Conservation (phyloP, 2,113 vertebrate genomes). For the Mustelus asterias region DNA sequence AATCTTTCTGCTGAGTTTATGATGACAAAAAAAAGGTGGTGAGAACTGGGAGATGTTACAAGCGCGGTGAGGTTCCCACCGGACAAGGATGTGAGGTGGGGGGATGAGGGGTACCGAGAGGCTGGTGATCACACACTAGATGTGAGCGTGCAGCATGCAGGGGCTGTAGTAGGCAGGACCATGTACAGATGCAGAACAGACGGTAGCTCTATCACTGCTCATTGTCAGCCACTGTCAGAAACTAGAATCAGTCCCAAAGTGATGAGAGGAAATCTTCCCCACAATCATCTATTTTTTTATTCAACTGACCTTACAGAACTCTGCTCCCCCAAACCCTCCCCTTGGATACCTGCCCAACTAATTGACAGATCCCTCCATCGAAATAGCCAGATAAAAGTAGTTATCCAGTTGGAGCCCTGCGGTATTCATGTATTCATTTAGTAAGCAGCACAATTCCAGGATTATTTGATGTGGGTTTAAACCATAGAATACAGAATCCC, state of each 20-base stretch:
- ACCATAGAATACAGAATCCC: no score
- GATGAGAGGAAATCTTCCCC: background rate
- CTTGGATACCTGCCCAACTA: background rate
- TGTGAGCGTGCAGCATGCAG: no score
- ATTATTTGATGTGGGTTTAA: background rate
- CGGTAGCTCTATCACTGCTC: background rate
- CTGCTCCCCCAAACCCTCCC: background rate
- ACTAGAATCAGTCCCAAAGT: background rate
- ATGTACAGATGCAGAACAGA: background rate
- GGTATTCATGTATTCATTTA: background rate
- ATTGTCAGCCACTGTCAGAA: background rate
- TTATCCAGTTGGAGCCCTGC: background rate
- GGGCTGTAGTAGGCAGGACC: background rate
- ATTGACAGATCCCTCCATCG: background rate
- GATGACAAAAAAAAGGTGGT: background rate
- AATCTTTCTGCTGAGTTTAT: background rate
- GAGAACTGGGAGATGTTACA: background rate
- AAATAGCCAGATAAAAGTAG: background rate
- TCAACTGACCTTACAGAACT: background rate
- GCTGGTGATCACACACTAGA: no score
- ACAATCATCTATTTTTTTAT: background rate
- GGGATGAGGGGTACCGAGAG: background rate
- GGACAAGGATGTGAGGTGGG: background rate
- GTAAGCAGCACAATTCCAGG: background rate
- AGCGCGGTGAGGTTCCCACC: background rate